These are phyloP conservation scores for Zeuzera pyrina DNA, from an alignment of 2,888 invertebrate genomes.

Conservation along the genomic window DNA sequence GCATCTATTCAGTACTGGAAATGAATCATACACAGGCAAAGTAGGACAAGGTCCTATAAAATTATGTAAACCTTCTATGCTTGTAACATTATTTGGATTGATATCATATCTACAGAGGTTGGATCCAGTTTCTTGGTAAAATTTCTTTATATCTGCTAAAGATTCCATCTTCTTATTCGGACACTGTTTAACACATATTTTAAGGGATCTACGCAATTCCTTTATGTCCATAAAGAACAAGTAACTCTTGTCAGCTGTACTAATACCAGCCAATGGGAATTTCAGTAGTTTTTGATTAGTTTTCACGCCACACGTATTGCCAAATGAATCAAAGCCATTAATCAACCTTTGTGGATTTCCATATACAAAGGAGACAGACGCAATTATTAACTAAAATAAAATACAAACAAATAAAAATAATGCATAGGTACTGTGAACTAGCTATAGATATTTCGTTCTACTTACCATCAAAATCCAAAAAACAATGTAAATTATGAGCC, in stretches of 20 bases:
- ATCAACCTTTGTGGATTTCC: slow-evolving; percentile 89
- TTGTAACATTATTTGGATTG: slow-evolving; percentile 67
- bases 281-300: slow-evolving; percentile 82
- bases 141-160: slow-evolving; percentile 79
- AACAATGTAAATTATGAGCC: slow-evolving; percentile 83
- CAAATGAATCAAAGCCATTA: slow-evolving; percentile 95
- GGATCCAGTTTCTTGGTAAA: slow-evolving; percentile 81
- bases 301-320: slow-evolving; percentile 92
- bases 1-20: slow-evolving; percentile 88
- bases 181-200: slow-evolving; percentile 92
- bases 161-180: slow-evolving; percentile 78
- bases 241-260: slow-evolving; percentile 83
- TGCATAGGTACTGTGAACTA: not conserved
- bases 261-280: slow-evolving; percentile 84
- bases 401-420: not conserved
- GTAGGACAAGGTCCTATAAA: slow-evolving; percentile 84
- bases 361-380: slow-evolving; percentile 89
- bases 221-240: slow-evolving; percentile 88
- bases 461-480: slow-evolving; percentile 91
- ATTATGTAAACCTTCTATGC: slow-evolving; percentile 48
- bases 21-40: slow-evolving; percentile 84
- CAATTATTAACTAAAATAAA: slow-evolving; percentile 51
- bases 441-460: slow-evolving; percentile 12
- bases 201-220: slow-evolving; percentile 82
- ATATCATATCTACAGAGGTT: slow-evolving; percentile 85